These are phyloP conservation scores for Gobiocypris rarus DNA, from an alignment of 2,113 vertebrate genomes.

Conservation along the genomic window DNA sequence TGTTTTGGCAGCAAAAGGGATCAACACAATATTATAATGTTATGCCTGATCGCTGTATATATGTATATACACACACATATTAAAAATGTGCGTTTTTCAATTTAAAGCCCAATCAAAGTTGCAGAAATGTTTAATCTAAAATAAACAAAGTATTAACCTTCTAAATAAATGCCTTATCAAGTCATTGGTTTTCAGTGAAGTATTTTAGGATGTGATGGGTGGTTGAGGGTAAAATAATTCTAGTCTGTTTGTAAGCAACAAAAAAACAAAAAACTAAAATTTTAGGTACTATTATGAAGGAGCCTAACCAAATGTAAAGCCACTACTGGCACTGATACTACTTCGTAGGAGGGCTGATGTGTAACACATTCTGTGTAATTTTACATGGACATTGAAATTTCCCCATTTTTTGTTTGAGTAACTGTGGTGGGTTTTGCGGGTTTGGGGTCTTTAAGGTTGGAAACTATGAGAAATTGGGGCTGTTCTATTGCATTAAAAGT, in stretches of 20 bases:
- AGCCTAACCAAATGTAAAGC: background rate
- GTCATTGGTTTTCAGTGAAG: background rate
- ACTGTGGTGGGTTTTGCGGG: slow-evolving; percentile 9
- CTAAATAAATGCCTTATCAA: too few relatives aligned
- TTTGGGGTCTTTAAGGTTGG: slow-evolving; percentile 19
- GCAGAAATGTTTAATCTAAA: too few relatives aligned
- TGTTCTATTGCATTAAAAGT: background rate
- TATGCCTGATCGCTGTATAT: too few relatives aligned
- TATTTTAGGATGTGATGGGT: too few relatives aligned
- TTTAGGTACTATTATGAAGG: background rate
- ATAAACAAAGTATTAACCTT: too few relatives aligned
- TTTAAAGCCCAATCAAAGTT: too few relatives aligned
- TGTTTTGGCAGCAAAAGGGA: too few relatives aligned
- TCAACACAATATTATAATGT: too few relatives aligned
- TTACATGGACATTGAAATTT: slow-evolving; percentile 18
- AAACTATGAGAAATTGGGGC: slow-evolving; percentile 27
- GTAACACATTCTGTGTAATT: background rate
- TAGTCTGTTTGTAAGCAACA: background rate
- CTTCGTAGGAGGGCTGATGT: background rate
- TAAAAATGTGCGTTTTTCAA: too few relatives aligned
- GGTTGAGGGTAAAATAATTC: background rate
- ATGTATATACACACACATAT: too few relatives aligned
- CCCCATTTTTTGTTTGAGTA: slow-evolving; percentile 4
- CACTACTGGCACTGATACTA: background rate
- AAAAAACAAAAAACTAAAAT: too few relatives aligned